Evolutionary conservation across 2,888 invertebrate species (phyloP).

Genomic region (Opisthograptis luteolata): DNA sequence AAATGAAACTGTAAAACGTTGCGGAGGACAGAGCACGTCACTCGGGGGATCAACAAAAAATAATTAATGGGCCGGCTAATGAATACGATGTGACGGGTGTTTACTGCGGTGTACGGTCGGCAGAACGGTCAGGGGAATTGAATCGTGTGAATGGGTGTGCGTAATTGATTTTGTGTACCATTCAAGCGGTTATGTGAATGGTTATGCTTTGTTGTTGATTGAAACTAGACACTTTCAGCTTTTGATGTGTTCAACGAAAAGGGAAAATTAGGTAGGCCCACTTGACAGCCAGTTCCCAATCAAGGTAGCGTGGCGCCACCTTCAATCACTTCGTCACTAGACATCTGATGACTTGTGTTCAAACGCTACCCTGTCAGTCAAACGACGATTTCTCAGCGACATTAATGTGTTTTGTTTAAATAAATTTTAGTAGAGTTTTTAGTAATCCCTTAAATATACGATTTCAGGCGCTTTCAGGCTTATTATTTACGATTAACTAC

Average conservation of each 20-base stretch:
- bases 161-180: constrained; percentile 33
- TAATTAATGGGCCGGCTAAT: constrained; percentile 78
- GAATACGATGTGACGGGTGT: constrained; percentile 69
- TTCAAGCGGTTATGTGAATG: constrained; percentile 29
- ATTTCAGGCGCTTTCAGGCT: no score
- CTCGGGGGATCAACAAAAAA: constrained; percentile 73
- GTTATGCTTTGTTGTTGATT: constrained; percentile 15
- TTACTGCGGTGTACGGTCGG: constrained; percentile 47
- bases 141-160: constrained; percentile 29
- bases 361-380: no score
- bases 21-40: constrained; percentile 57
- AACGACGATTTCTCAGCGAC: no score
- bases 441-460: no score
- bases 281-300: no score
- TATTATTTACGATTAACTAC: no score
- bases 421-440: no score
- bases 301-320: no score
- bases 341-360: no score
- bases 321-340: no score
- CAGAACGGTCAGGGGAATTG: constrained; percentile 32
- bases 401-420: no score
- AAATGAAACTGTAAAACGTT: constrained; percentile 64
- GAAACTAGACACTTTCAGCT: neutral
- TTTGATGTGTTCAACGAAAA: neutral
- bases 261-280: no score